A percentile compares a stretch with the other conserved stretches of the same genome.
phyloP scores from a whole-genome alignment of 2,113 vertebrate genomes.

The Xiphophorus hellerii region DNA sequence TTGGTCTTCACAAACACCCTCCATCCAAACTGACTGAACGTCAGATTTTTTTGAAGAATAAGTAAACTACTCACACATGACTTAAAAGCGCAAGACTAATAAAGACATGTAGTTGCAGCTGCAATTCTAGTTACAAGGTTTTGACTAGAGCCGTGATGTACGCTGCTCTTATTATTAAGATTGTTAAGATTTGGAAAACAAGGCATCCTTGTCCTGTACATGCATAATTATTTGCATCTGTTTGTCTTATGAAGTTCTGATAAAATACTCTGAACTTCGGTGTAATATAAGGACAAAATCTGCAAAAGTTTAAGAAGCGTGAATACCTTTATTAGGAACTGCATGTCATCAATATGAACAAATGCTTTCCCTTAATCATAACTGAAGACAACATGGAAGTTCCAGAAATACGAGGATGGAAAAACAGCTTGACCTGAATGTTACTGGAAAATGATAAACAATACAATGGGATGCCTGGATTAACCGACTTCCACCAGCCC shows the following conservation, averaged over 20 bases:
- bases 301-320: too few relatives aligned
- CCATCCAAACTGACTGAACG: neutral
- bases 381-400: neutral
- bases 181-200: too few relatives aligned
- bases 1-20: neutral
- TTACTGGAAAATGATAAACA: constrained; percentile 31
- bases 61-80: neutral
- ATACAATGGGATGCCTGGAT: constrained; percentile 42
- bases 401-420: neutral
- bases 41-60: neutral
- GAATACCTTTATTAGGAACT: neutral
- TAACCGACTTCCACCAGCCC: constrained; percentile 48
- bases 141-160: neutral
- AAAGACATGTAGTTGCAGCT: neutral
- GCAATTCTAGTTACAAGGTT: neutral
- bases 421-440: constrained; percentile 32
- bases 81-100: too few relatives aligned
- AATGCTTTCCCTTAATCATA: neutral
- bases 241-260: neutral
- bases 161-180: too few relatives aligned
- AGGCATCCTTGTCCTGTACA: neutral
- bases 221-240: neutral
- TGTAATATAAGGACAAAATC: too few relatives aligned
- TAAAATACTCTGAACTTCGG: neutral
- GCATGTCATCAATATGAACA: neutral